phyloP scores from a whole-genome alignment of 1,140 invertebrate genomes.

The Anastrepha obliqua region DNA sequence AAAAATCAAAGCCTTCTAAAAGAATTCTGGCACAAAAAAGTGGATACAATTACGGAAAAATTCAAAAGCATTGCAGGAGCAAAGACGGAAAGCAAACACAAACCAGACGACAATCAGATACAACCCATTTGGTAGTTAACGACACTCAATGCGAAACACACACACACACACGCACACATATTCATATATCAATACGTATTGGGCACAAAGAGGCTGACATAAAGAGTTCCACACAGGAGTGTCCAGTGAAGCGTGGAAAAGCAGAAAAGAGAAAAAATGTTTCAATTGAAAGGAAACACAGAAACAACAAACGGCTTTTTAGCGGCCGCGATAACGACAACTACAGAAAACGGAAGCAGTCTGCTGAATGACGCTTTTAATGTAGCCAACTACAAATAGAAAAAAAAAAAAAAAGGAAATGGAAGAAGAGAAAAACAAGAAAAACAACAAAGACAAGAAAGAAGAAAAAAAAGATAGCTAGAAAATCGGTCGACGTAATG shows the following conservation, averaged over 20 bases:
- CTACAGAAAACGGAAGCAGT: neutral
- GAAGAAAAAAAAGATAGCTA: neutral
- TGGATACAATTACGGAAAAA: neutral
- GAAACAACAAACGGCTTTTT: conserved; percentile 11
- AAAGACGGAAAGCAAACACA: neutral
- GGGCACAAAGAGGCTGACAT: neutral
- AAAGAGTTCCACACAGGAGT: neutral
- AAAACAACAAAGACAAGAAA: no score
- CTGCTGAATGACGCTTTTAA: neutral
- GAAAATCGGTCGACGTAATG: conserved; percentile 1
- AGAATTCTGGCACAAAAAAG: neutral
- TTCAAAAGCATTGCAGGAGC: neutral
- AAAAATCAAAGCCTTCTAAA: neutral
- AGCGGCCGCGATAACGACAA: neutral
- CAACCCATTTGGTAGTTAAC: conserved; percentile 15
- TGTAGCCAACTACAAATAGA: neutral
- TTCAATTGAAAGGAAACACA: conserved; percentile 32
- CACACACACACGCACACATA: neutral
- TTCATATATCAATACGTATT: neutral
- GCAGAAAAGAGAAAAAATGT: neutral
- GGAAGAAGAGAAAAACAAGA: neutral
- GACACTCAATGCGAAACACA: conserved; percentile 1
- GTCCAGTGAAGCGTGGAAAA: neutral
- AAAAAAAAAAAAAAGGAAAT: neutral
- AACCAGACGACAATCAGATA: conserved; percentile 25